Percentiles rank a stretch among this genome's conserved stretches.
phyloP scores from a whole-genome alignment of 2,888 invertebrate species.

The Hyles lineata region DNA sequence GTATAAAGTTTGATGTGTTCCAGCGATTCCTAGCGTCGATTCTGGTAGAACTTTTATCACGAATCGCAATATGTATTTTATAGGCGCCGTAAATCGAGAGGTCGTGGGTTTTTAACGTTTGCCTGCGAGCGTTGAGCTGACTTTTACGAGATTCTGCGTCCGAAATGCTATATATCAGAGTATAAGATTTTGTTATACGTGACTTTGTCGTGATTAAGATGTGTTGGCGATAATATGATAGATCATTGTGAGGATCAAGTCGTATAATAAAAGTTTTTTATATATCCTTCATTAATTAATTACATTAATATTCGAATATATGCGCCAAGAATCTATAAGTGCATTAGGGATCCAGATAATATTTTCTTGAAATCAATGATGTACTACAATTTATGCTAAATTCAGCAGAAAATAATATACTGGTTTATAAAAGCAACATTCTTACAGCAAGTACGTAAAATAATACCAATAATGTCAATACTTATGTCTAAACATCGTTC shows the following conservation, averaged over 20 bases:
- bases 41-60: conserved; percentile 78
- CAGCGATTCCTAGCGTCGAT: conserved; percentile 58
- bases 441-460: too few relatives aligned
- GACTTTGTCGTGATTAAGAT: conserved; percentile 20
- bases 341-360: too few relatives aligned
- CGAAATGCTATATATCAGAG: conserved; percentile 63
- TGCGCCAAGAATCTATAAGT: too few relatives aligned
- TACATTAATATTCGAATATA: too few relatives aligned
- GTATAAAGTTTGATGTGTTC: conserved; percentile 26
- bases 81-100: conserved; percentile 78
- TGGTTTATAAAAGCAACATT: too few relatives aligned
- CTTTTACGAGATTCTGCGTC: conserved; percentile 78
- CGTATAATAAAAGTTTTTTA: too few relatives aligned
- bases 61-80: conserved; percentile 84
- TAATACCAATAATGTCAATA: too few relatives aligned
- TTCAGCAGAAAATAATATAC: too few relatives aligned
- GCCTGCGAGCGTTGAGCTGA: conserved; percentile 74
- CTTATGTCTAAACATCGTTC: background rate
- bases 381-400: too few relatives aligned
- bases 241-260: background rate
- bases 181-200: conserved; percentile 24
- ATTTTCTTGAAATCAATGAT: too few relatives aligned
- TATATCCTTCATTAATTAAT: too few relatives aligned
- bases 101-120: conserved; percentile 82
- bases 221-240: background rate